Evolutionary conservation across 1,140 invertebrate genomes (phyloP), one percentile per base, ranked within the genome.

Genomic region (Himalopsyche phryganea): DNA sequence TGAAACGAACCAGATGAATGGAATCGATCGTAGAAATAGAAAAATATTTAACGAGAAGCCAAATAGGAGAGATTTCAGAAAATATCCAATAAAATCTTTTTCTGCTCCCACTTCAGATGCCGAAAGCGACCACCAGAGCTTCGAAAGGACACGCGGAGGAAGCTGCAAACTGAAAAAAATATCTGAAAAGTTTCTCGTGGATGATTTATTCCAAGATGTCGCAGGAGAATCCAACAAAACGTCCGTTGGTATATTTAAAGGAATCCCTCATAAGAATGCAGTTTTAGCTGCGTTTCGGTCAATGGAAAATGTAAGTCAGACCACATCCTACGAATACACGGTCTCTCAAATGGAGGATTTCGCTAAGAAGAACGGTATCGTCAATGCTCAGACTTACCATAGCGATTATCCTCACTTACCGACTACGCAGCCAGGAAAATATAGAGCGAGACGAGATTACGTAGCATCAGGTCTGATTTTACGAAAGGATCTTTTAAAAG

Each of bases 241-340:
- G 58, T 68, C 71, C 4, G 71, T 76, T 40, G 77, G 78, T 28
- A 75, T 73, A 60, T 73, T 80, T 42, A 70, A 73, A 66, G 78
- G 78, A 1, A 80, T 80, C 52, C 77, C 78, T 6, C 71, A 79
- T 61, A 78, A 78, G 55, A 77, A 76, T 65, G 78, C 78, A 20
- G 77, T 80, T 46, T 65, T 80, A 9, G 77, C 77, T 65, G 67
- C 77, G 0, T 78, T 80, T 45, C 71, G 68, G 66, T 79, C 77
- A 0, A 77, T 79, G 73, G 78, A 80, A 61, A 78, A 77, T 57
- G 46, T 79, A 40, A 56, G 68, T 7, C 70, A 74, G 50, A 67
- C 63, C n/a, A 70, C 69, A 54, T 64, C 75, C 4, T 77, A 76
- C 49, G 75, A 78, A 58, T 68, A 77, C 38, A 68, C 71, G 3